These are phyloP conservation scores for Chironomus striatipennis DNA, from an alignment of 1,140 invertebrate genomes.

Conservation along the genomic window DNA sequence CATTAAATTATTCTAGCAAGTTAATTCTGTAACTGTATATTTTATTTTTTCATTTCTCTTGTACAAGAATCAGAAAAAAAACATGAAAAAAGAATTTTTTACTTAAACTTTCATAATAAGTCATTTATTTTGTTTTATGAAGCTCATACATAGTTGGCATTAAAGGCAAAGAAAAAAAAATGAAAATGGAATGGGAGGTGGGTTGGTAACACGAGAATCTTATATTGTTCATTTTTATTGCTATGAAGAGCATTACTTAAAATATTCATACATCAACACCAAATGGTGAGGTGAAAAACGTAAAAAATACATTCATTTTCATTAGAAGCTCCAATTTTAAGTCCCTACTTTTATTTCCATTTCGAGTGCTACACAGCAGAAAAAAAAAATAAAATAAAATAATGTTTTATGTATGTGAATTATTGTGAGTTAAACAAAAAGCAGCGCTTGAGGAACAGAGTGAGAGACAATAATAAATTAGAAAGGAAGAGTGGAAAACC, in stretches of 20 bases:
- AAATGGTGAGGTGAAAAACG: no score
- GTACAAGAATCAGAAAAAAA: no score
- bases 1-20: no score
- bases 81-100: no score
- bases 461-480: background rate
- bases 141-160: no score
- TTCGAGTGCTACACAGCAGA: background rate
- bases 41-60: no score
- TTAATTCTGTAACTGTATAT: no score
- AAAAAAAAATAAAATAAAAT: background rate
- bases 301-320: background rate
- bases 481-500: background rate
- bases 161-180: no score
- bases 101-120: background rate
- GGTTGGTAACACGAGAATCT: no score
- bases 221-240: no score
- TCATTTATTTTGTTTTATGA: background rate
- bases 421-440: background rate
- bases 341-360: background rate
- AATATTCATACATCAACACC: background rate
- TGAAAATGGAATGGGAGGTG: no score
- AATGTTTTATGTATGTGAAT: background rate
- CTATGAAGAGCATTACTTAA: background rate
- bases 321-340: slow-evolving; percentile 7
- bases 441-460: background rate